Evolutionary conservation across 2,113 vertebrate genomes (phyloP).

Genomic region (Heterocephalus glaber): DNA sequence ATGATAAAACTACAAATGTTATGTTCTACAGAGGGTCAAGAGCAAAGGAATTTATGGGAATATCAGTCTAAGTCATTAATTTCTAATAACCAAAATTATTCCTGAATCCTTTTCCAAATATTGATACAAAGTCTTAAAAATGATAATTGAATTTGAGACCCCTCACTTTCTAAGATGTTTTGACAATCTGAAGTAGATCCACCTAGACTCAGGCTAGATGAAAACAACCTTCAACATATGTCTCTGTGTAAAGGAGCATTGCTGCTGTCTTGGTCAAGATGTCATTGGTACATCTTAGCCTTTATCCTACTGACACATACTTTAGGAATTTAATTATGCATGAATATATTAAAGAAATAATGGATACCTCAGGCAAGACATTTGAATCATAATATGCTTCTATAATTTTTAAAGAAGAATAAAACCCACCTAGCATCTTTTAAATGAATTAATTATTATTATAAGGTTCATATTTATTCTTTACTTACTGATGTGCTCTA

Average conservation of each 20-base stretch:
- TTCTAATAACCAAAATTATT: background rate
- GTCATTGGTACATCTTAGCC: background rate
- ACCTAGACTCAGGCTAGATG: background rate
- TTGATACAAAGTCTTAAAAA: background rate
- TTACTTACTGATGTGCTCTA: conserved; percentile 21
- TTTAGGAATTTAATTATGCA: background rate
- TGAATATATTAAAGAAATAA: background rate
- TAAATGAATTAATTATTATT: background rate
- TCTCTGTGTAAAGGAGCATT: background rate
- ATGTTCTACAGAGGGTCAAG: background rate
- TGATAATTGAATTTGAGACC: background rate
- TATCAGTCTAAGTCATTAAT: background rate
- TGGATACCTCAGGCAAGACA: background rate
- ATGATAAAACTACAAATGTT: background rate
- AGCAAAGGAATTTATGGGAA: background rate
- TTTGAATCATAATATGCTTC: background rate
- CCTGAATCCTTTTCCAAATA: background rate
- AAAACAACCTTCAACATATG: background rate
- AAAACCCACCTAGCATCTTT: background rate
- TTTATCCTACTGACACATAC: background rate
- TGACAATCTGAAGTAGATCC: background rate
- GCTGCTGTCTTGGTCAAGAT: conserved; percentile 14
- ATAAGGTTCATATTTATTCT: background rate
- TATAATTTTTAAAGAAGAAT: background rate
- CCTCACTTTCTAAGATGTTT: background rate